phyloP scores from a whole-genome alignment of 2,888 invertebrate species.

The Phasia obesa region DNA sequence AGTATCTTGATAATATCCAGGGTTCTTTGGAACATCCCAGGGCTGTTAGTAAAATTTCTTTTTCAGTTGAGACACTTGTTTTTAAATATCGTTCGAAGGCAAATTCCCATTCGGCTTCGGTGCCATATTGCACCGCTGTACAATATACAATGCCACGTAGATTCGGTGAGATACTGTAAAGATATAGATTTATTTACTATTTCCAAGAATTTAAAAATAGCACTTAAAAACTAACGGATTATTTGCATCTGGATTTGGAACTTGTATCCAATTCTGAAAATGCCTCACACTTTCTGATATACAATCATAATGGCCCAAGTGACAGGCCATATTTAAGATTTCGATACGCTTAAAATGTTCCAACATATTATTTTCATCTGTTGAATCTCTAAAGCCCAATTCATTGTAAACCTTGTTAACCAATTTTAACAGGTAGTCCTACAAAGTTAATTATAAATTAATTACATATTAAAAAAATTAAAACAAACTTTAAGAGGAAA shows the following conservation, averaged over 20 bases:
- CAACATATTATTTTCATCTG: slow-evolving; percentile 84
- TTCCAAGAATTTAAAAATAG: background rate
- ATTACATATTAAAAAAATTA: background rate
- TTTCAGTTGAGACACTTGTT: slow-evolving; percentile 91
- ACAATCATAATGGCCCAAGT: slow-evolving; percentile 89
- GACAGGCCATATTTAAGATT: slow-evolving; percentile 89
- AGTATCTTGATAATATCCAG: slow-evolving; percentile 88
- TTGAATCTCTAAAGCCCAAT: slow-evolving; percentile 86
- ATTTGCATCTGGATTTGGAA: slow-evolving; percentile 87
- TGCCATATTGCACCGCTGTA: slow-evolving; percentile 91
- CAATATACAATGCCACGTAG: slow-evolving; percentile 93
- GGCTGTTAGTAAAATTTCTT: slow-evolving; percentile 89
- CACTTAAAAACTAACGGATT: slow-evolving; percentile 86
- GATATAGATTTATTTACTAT: background rate
- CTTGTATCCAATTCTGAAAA: slow-evolving; percentile 89
- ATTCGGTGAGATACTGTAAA: slow-evolving; percentile 90
- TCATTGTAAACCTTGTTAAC: slow-evolving; percentile 87
- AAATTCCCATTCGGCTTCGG: slow-evolving; percentile 94
- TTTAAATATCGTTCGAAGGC: slow-evolving; percentile 90
- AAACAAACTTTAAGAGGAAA: background rate
- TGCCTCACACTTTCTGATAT: slow-evolving; percentile 88
- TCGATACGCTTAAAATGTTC: slow-evolving; percentile 88
- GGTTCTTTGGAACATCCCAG: slow-evolving; percentile 92
- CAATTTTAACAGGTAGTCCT: slow-evolving; percentile 88
- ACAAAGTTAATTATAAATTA: slow-evolving; percentile 56